phyloP scores from a whole-genome alignment of 1,140 invertebrate species.

The Pteromalus puparum region DNA sequence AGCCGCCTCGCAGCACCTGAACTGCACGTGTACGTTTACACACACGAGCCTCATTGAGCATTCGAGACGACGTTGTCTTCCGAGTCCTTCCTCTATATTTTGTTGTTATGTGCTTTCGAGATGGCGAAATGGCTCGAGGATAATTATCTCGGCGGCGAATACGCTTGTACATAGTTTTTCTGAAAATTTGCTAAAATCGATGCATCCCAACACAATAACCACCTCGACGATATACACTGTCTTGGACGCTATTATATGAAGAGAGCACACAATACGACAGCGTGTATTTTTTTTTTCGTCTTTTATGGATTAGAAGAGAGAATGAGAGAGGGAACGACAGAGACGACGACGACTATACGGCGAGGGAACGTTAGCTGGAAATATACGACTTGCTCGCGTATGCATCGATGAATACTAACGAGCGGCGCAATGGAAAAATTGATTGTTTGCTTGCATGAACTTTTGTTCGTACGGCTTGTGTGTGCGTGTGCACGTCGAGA shows the following conservation, averaged over 20 bases:
- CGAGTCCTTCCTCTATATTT: no score
- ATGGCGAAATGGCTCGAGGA: no score
- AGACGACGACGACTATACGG: neutral
- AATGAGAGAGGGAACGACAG: neutral
- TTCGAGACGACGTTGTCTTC: neutral
- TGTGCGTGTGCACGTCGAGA: neutral
- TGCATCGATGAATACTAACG: slow-evolving; percentile 17
- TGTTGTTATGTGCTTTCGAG: no score
- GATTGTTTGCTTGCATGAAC: slow-evolving; percentile 1
- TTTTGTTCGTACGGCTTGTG: neutral
- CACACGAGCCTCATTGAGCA: neutral
- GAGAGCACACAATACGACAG: no score
- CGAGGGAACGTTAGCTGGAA: neutral
- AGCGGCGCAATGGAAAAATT: neutral
- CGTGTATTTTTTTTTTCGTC: neutral
- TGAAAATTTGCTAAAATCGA: no score
- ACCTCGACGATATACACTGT: no score
- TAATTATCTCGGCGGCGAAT: no score
- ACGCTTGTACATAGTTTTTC: no score
- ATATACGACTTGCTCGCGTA: neutral
- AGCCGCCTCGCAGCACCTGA: slow-evolving; percentile 1
- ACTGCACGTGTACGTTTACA: neutral
- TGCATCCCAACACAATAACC: no score
- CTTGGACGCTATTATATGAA: no score
- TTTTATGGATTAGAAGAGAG: neutral